A percentile compares a stretch with the other conserved stretches of the same genome.
Conservation (phyloP, 2,113 vertebrate genomes). For the Bostrychus sinensis region DNA sequence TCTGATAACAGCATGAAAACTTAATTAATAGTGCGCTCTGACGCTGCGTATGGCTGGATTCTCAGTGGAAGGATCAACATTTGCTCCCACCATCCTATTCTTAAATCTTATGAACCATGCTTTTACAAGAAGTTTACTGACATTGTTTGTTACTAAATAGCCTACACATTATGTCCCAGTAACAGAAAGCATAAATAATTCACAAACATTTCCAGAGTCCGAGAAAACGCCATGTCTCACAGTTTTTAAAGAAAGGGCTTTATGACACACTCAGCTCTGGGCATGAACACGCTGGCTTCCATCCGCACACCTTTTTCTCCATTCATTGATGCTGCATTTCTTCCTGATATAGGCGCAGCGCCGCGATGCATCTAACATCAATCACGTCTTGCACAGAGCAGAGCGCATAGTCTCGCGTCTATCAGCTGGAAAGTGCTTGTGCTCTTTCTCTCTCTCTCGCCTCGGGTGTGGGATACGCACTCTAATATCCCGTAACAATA, state of each 20-base stretch:
- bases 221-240: constrained; percentile 17
- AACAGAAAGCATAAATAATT: not conserved
- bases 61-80: not conserved
- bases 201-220: not conserved
- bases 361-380: constrained; percentile 63
- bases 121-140: not conserved
- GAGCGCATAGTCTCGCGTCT: constrained; percentile 50
- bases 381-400: constrained; percentile 53
- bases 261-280: constrained; percentile 24
- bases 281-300: constrained; percentile 40
- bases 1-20: constrained; percentile 3
- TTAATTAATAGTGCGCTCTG: not conserved
- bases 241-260: constrained; percentile 14
- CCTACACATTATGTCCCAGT: no score
- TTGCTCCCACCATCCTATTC: not conserved
- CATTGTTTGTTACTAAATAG: no score
- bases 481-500: constrained; percentile 43
- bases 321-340: constrained; percentile 55
- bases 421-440: constrained; percentile 52
- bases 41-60: not conserved
- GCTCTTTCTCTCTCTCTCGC: constrained; percentile 29
- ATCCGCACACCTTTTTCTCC: constrained; percentile 24
- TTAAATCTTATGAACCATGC: not conserved
- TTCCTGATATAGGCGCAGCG: constrained; percentile 51
- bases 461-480: constrained; percentile 51